Percentiles rank a stretch among this genome's conserved stretches.
Conservation (phyloP, 2,888 invertebrate species). For the Aspidiotus rigidus region DNA sequence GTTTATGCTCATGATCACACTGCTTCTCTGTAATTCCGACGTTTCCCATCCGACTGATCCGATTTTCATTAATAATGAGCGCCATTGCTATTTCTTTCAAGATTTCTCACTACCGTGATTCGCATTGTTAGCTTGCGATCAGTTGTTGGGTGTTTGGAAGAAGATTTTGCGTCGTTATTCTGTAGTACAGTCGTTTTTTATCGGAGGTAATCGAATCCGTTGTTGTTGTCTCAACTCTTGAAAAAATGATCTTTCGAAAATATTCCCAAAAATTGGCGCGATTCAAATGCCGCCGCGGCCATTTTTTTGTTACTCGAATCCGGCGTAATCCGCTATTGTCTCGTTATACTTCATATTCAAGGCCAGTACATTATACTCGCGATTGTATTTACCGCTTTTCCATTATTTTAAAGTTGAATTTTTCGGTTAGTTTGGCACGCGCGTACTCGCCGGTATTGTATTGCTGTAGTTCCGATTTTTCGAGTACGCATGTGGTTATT, state of each 20-base stretch:
- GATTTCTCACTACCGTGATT: neutral
- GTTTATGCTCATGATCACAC: no score
- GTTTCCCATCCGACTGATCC: no score
- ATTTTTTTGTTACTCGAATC: slow-evolving; percentile 14
- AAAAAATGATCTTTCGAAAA: neutral
- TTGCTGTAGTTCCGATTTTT: slow-evolving; percentile 15
- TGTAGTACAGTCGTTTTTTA: slow-evolving; percentile 7
- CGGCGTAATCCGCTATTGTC: slow-evolving; percentile 13
- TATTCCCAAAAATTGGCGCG: slow-evolving; percentile 8
- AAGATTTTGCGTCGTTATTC: slow-evolving; percentile 3
- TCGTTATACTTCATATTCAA: slow-evolving; percentile 24
- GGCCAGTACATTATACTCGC: slow-evolving; percentile 9
- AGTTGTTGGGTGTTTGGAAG: no score
- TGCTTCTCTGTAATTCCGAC: no score
- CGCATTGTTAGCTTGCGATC: slow-evolving; percentile 8
- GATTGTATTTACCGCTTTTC: neutral
- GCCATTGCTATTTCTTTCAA: slow-evolving; percentile 25
- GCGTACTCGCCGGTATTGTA: slow-evolving; percentile 11
- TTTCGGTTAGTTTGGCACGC: neutral
- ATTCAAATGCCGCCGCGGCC: slow-evolving; percentile 14
- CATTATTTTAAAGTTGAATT: neutral
- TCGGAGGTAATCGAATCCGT: slow-evolving; percentile 1
- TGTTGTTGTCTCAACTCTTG: neutral
- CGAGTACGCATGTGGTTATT: slow-evolving; percentile 24
- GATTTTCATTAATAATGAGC: neutral